These are phyloP conservation scores for Paramisgurnus dabryanus DNA, from an alignment of 2,113 vertebrate species.

Conservation along the genomic window DNA sequence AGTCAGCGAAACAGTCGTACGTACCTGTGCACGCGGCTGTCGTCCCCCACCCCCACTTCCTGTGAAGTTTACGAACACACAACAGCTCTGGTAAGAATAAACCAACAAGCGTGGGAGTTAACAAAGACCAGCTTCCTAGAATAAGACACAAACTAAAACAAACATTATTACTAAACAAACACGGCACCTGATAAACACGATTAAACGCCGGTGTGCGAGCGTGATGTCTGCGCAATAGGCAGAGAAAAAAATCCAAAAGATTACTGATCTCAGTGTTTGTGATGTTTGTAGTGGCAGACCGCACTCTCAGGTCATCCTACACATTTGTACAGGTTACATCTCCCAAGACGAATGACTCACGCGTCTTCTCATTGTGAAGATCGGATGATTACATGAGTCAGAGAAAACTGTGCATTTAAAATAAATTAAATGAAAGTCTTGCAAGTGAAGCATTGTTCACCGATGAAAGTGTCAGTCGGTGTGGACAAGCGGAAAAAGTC, in stretches of 20 bases:
- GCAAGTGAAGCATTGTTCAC: background rate
- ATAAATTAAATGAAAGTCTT: background rate
- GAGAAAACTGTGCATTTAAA: background rate
- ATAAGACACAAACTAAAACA: slow-evolving; percentile 52
- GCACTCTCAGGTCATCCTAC: background rate
- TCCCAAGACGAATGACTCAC: slow-evolving; percentile 23
- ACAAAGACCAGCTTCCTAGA: slow-evolving; percentile 63
- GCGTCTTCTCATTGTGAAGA: background rate
- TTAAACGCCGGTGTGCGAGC: slow-evolving; percentile 22
- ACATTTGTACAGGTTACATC: background rate
- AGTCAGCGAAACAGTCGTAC: slow-evolving; percentile 61
- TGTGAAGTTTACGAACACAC: slow-evolving; percentile 65
- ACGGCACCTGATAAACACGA: slow-evolving; percentile 46
- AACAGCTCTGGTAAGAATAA: slow-evolving; percentile 37
- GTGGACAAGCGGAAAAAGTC: background rate
- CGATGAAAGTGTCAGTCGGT: slow-evolving; percentile 14
- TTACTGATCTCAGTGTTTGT: background rate
- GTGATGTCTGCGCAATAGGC: background rate
- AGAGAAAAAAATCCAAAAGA: background rate
- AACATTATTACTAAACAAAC: background rate
- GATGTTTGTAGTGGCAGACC: background rate
- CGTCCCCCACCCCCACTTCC: slow-evolving; percentile 64
- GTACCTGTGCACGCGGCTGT: slow-evolving; percentile 42
- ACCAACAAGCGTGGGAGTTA: slow-evolving; percentile 59
- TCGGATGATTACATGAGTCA: background rate